Evolutionary conservation across 2,113 vertebrate genomes (phyloP).

Genomic region (Cryptotis parvus): DNA sequence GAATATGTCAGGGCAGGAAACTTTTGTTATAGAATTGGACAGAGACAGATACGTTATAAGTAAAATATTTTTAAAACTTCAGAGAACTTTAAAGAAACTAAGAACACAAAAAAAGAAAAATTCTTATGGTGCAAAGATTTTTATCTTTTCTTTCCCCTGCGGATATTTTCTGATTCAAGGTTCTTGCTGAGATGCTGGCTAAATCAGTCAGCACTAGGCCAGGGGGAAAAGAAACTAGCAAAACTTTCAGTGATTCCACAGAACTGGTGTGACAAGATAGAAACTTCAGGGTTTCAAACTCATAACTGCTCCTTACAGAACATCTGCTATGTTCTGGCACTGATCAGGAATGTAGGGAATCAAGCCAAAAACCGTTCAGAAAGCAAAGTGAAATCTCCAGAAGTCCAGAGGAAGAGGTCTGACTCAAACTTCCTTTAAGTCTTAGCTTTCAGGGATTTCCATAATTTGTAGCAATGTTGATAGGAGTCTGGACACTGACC

Average conservation of each 20-base stretch:
- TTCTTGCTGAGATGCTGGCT: not conserved
- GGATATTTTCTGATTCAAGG: not conserved
- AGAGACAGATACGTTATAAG: constrained; percentile 54
- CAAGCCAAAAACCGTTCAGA: not conserved
- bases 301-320: not conserved
- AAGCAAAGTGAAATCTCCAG: not conserved
- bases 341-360: not conserved
- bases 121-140: not conserved
- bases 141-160: not conserved
- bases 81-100: constrained; percentile 47
- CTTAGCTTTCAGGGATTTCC: not conserved
- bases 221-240: not conserved
- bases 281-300: not conserved
- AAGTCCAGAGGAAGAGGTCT: not conserved
- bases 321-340: not conserved
- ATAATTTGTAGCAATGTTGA: not conserved
- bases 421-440: not conserved
- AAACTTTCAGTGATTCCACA: not conserved
- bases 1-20: not conserved
- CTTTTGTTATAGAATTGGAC: constrained; percentile 8
- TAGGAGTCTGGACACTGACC: not conserved
- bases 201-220: not conserved
- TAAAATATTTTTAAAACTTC: constrained; percentile 21
- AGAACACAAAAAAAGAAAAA: constrained; percentile 50
- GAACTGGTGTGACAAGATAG: not conserved